Evolutionary conservation across 1,140 invertebrate genomes (phyloP), one percentile per base, ranked within the genome.

Genomic region (Trachymyrmex cornetzi): DNA sequence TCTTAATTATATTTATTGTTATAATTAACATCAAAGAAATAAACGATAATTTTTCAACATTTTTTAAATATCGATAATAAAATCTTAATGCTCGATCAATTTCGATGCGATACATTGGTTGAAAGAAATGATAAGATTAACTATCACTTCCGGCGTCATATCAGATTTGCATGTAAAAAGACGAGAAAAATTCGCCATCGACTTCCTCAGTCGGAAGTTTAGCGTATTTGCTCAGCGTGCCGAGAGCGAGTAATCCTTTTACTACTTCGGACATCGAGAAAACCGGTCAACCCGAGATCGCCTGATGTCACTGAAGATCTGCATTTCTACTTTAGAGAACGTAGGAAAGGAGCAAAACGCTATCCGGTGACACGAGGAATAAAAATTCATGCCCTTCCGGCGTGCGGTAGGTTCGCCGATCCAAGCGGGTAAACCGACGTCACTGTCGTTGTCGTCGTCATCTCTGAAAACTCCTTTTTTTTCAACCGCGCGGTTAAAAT

Each of bases 401-500:
- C 74, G 48, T 27, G 66, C 9, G 38, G n/a, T 66, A 72, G 85
- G 75, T 80, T 30, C 69, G 30, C 30, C 59, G 57, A 72, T 77
- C 55, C 69, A 61, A 64, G 44, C 77, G 53, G 66, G 30, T 48
- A 75, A 85, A 82, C 85, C 82, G 74, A 67, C 86, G 64, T 59
- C 77, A 50, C 53, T 34, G 64, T 86, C 48, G 48, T 50, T 16
- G 48, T 50, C 53, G 71, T 75, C 66, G 59, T 38, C 84, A 77
- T 86, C 79, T 77, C 90, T 85, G 81, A 24, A 71, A 89, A 89
- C 44, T 91, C 63, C 79, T 88, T 82, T 88, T 91, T 86, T 53
- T 55, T 61, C 74, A 61, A 64, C 66, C 53, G 84, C 88, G 75
- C 87, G 90, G 88, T 93, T 90, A 91, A 93, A 93, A 92, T 93